Evolutionary conservation across 2,888 invertebrate genomes (phyloP), one percentile per base, ranked within the genome.

Genomic region (Vanessa cardui): DNA sequence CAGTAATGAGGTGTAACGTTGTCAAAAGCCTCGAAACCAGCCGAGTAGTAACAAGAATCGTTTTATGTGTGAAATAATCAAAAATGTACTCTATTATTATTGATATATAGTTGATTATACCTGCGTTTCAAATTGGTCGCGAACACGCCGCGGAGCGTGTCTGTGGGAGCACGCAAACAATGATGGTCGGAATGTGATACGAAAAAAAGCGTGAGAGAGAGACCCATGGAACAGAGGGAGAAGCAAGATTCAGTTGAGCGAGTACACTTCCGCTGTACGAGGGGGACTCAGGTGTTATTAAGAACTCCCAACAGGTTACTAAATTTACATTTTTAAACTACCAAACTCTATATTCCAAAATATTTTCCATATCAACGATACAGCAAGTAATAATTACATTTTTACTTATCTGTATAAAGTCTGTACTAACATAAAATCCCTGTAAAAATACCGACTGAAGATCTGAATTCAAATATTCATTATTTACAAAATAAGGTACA

Each of bases 141-240:
- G 71, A 78, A 75, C 74, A 77, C 72, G 79, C 81, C 75, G 74
- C 79, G 74, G 76, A 85, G 81, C 89, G 84, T 84, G 84, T 81
- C 87, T 82, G 82, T 89, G 89, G 88, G 89, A 89, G 85, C 84
- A 69, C 70, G 75, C 83, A 77, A 85, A 87, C 89, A 89, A 88
- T 87, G 84, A 81, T 73, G 82, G 77, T 82, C 78, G 91, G 91
- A 91, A 91, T 91, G 89, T 80, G 82, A 84, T 82, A 85, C 81
- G 62, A 79, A 84, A 88, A 86, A 78, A 75, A 26, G 66, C 62
- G 83, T 72, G 78, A 64, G 80, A 83, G 78, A 66, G 83, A 81
- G 80, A 78, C 60, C 65, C 50, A n/a, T 21, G 58, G 8, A 46
- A 44, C 62, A 61, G 67, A 61, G 61, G 64, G 74, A 70, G 68